Conservation (phyloP, 2,113 vertebrate genomes). For the Chionis minor region DNA sequence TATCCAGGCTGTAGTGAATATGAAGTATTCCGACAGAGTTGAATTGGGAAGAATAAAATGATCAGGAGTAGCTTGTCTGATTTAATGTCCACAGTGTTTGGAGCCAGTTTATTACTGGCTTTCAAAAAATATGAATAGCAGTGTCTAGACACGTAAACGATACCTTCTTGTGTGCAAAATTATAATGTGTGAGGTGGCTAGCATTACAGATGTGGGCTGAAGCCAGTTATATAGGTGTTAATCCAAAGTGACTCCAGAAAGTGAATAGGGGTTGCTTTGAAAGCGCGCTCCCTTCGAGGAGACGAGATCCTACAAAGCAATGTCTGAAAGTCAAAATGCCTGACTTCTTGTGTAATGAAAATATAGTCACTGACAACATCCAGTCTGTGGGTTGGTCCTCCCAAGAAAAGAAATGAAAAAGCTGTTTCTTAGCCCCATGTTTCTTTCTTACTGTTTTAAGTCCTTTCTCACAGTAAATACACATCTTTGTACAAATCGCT, state of each 20-base stretch:
- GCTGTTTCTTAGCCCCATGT: conserved; percentile 57
- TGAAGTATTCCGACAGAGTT: not conserved
- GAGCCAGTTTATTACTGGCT: not conserved
- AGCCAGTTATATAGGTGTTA: not conserved
- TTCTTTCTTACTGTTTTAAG: conserved; percentile 51
- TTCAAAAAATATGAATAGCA: not conserved
- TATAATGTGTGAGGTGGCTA: not conserved
- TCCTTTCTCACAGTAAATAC: conserved; percentile 61
- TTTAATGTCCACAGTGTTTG: not conserved
- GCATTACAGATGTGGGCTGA: not conserved
- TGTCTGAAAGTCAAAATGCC: conserved; percentile 27
- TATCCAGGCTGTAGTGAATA: not conserved
- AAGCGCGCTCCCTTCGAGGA: not conserved
- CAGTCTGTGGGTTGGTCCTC: conserved; percentile 61
- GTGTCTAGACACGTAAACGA: conserved; percentile 11
- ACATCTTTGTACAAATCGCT: conserved; percentile 49
- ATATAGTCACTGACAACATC: conserved; percentile 13
- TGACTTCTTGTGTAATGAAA: not conserved
- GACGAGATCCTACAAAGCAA: not conserved
- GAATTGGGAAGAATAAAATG: conserved; percentile 8
- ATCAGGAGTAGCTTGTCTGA: conserved; percentile 19
- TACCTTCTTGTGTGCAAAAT: not conserved
- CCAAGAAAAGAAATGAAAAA: conserved; percentile 61
- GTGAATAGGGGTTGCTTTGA: not conserved
- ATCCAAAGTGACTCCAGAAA: not conserved